Conservation (phyloP, 2,113 vertebrate genomes). For the Microtus ochrogaster region DNA sequence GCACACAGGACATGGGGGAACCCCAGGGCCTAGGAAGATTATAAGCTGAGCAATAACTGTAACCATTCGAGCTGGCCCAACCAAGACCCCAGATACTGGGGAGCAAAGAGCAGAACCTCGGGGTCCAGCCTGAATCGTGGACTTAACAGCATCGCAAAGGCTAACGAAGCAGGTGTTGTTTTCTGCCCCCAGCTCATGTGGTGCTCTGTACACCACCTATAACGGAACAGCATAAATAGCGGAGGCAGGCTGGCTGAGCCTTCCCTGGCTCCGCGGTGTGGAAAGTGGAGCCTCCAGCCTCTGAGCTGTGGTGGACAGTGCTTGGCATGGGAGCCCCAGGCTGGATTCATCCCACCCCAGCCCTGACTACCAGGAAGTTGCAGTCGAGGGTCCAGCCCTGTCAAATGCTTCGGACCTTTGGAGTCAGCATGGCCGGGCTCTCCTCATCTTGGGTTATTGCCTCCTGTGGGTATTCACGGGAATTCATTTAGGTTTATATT, state of each 20-base stretch:
- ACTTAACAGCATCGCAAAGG: not conserved
- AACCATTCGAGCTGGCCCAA: not conserved
- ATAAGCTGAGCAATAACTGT: not conserved
- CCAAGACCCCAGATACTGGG: rapidly evolving
- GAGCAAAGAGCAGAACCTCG: not conserved
- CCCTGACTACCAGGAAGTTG: not conserved
- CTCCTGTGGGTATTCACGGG: not conserved
- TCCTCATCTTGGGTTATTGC: not conserved
- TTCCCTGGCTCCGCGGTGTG: not conserved
- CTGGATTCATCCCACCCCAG: not conserved
- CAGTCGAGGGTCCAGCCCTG: not conserved
- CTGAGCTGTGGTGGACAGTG: not conserved
- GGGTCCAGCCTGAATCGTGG: not conserved
- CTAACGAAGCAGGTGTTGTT: not conserved
- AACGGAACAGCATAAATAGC: not conserved
- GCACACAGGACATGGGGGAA: not conserved
- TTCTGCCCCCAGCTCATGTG: not conserved
- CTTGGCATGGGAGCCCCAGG: rapidly evolving
- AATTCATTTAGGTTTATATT: not conserved
- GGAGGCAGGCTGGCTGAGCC: not conserved
- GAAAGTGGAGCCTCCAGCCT: not conserved
- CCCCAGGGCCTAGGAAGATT: not conserved
- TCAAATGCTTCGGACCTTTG: not conserved
- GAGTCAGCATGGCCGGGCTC: not conserved
- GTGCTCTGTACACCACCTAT: not conserved